Percentiles rank a stretch among this genome's conserved stretches.
These are phyloP conservation scores for Eumerus sabulonum DNA, from an alignment of 2,888 invertebrate species.

Conservation along the genomic window DNA sequence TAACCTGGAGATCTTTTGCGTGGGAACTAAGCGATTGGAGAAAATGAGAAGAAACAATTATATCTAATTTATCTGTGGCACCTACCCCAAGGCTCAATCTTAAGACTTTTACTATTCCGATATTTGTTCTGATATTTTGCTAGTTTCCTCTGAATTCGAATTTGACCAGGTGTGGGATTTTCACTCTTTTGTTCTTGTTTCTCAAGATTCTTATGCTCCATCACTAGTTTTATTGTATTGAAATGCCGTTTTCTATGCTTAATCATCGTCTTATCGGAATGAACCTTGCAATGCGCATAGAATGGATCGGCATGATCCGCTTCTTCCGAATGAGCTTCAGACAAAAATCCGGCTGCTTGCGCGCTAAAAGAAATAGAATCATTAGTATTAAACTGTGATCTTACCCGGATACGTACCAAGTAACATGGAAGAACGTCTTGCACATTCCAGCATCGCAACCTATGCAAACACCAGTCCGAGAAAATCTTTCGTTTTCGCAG, in stretches of 20 bases:
- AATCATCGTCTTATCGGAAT: conserved; percentile 94
- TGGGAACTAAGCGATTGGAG: too few relatives aligned
- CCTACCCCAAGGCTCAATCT: conserved; percentile 92
- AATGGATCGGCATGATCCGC: conserved; percentile 97
- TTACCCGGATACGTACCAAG: conserved; percentile 89
- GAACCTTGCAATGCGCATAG: conserved; percentile 96
- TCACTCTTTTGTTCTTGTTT: conserved; percentile 73
- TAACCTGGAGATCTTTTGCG: conserved; percentile 95
- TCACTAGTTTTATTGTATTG: conserved; percentile 89
- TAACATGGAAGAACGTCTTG: conserved; percentile 97
- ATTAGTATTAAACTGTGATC: conserved; percentile 16
- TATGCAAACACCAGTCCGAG: conserved; percentile 96
- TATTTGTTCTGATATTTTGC: conserved; percentile 92
- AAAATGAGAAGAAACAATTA: not conserved
- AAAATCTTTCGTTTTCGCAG: conserved; percentile 92
- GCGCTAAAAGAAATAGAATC: conserved; percentile 82
- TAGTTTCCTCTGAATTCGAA: conserved; percentile 89
- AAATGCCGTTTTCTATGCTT: conserved; percentile 90
- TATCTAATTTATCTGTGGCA: conserved; percentile 20
- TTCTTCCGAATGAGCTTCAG: conserved; percentile 94
- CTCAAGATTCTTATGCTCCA: conserved; percentile 83
- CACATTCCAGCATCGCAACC: conserved; percentile 99
- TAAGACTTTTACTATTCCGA: conserved; percentile 85
- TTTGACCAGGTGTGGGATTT: conserved; percentile 83
- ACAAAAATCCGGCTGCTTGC: conserved; percentile 93